A percentile compares a stretch with the other conserved stretches of the same genome.
phyloP scores from a whole-genome alignment of 92 coral and sea anemone genomes.

The Zoanthus sociatus region DNA sequence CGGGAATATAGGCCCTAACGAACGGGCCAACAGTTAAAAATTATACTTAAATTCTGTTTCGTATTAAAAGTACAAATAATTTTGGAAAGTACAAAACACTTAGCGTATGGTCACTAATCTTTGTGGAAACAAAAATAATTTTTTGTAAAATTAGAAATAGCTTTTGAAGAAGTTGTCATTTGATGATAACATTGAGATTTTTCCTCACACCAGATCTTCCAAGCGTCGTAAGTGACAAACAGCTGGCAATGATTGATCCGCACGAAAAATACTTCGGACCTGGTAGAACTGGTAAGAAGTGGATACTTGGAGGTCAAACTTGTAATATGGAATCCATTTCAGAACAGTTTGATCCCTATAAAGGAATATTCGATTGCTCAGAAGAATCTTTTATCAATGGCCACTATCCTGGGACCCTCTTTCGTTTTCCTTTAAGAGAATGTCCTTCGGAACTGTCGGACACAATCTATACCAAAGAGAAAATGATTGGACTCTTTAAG shows the following conservation, averaged over 20 bases:
- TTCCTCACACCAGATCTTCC: slow-evolving; percentile 74
- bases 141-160: too few species aligned
- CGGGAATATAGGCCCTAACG: too few species aligned
- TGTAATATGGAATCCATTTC: slow-evolving; percentile 45
- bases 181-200: neutral
- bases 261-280: slow-evolving; percentile 84
- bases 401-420: slow-evolving; percentile 73
- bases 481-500: slow-evolving; percentile 54
- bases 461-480: slow-evolving; percentile 69
- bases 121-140: too few species aligned
- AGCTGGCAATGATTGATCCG: slow-evolving; percentile 88
- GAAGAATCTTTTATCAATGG: slow-evolving; percentile 50
- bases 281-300: slow-evolving; percentile 69
- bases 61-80: too few species aligned
- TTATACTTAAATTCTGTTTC: too few species aligned
- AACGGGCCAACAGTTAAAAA: too few species aligned
- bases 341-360: slow-evolving; percentile 78
- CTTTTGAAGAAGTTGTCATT: too few species aligned
- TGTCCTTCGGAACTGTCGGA: slow-evolving; percentile 67
- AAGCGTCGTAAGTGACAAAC: slow-evolving; percentile 79
- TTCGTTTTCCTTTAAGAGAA: slow-evolving; percentile 82
- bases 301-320: slow-evolving; percentile 48
- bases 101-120: too few species aligned
- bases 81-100: too few species aligned
- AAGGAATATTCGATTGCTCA: slow-evolving; percentile 66